These are phyloP conservation scores for Trichosurus vulpecula DNA, from an alignment of 2,797 vertebrate species.

Conservation along the genomic window DNA sequence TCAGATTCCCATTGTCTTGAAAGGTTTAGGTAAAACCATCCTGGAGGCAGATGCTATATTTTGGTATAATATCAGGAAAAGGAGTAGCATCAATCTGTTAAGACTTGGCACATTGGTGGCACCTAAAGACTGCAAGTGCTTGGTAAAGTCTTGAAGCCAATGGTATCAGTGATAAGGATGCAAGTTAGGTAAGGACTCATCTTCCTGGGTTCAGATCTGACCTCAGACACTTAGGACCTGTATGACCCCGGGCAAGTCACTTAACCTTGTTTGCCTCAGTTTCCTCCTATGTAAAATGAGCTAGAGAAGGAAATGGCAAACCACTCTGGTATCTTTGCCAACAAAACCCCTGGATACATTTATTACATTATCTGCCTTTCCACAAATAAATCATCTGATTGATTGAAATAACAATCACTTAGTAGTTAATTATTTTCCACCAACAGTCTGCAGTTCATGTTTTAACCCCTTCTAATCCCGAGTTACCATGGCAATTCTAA, in stretches of 20 bases:
- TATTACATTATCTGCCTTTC: neutral
- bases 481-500: neutral
- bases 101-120: neutral
- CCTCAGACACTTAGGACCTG: neutral
- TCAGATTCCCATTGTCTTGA: neutral
- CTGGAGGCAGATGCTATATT: neutral
- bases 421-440: neutral
- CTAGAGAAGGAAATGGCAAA: neutral
- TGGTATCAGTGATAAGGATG: neutral
- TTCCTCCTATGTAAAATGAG: neutral
- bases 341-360: neutral
- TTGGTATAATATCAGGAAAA: neutral
- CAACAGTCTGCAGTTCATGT: neutral
- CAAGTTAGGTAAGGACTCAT: neutral
- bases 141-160: neutral
- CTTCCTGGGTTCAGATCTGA: neutral
- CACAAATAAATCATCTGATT: neutral
- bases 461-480: neutral
- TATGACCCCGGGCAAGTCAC: neutral
- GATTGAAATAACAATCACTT: neutral
- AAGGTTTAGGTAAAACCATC: neutral
- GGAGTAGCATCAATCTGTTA: neutral
- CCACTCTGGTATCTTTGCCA: neutral
- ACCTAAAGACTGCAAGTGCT: neutral
- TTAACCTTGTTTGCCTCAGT: neutral